Conservation (phyloP, 1,140 invertebrate species). For the Camponotus vicinus region DNA sequence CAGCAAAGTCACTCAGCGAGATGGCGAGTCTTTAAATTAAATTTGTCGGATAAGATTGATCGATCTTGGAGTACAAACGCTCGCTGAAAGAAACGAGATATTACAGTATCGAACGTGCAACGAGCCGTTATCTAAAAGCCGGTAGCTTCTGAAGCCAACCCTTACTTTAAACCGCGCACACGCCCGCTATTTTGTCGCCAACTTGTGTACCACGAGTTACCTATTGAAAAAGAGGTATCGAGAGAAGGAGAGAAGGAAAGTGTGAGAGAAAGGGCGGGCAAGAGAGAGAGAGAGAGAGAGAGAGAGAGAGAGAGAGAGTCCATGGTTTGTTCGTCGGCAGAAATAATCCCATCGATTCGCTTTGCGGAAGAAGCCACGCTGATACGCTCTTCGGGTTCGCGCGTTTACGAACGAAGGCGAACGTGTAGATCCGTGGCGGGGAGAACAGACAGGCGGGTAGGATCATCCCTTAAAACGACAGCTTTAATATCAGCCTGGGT, state of each 20-base stretch:
- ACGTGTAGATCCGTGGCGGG: constrained; percentile 40
- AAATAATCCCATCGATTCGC: constrained; percentile 76
- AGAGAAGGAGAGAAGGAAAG: too few species aligned
- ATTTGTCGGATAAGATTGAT: constrained; percentile 31
- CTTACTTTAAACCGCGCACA: constrained; percentile 31
- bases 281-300: too few species aligned
- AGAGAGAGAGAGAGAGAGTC: too few species aligned
- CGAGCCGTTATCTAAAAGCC: constrained; percentile 28
- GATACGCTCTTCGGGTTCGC: constrained; percentile 35
- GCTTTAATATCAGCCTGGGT: constrained; percentile 69
- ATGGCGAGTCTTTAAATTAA: constrained; percentile 32
- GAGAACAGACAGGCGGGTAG: constrained; percentile 32
- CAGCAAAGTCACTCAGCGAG: constrained; percentile 7
- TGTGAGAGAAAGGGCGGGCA: too few species aligned
- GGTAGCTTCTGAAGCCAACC: not conserved
- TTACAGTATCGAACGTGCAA: constrained; percentile 32
- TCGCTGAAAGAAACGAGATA: constrained; percentile 10
- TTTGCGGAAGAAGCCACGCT: constrained; percentile 71
- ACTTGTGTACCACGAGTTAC: not conserved
- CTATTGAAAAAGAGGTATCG: not conserved
- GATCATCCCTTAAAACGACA: constrained; percentile 75
- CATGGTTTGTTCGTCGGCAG: constrained; percentile 7
- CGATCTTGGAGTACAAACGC: not conserved
- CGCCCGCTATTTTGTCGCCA: constrained; percentile 29
- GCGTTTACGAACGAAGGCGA: constrained; percentile 24